Evolutionary conservation across 2,888 invertebrate species (phyloP), one percentile per base, ranked within the genome.

Genomic region (Allophyes oxyacanthae): DNA sequence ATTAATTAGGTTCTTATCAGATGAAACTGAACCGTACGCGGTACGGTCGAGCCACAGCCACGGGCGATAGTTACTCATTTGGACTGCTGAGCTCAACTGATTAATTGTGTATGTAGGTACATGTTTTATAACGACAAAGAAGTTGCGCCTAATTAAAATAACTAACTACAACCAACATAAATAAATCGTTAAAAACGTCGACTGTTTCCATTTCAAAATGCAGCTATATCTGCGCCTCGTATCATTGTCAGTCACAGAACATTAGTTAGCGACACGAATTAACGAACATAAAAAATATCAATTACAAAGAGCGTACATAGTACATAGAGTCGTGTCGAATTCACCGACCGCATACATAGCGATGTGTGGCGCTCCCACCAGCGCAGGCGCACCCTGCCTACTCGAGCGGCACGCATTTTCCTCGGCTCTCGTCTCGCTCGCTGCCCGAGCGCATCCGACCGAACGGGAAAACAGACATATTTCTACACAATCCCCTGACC

Each of bases 361-460:
- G 33, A 13, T 36, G 50, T 48, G 51, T 56, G 62, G 59, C 63
- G 57, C 40, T 55, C 61, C 54, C 53, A 50, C 52, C 68, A 58
- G 37, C 49, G 62, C 68, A 53, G 53, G 70, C 60, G 61, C 62
- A 54, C 70, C 77, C 82, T 77, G 70, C 78, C 82, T 75, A 81
- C 83, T 82, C 78, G 79, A 81, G 76, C 82, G 81, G 70, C 77
- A 77, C 78, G 72, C 81, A 83, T 85, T 85, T 87, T 84, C 87
- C 85, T 83, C 84, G 82, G 83, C 84, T 78, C 85, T 87, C 86
- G 88, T 91, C 91, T 83, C 89, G 86, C 90, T 74, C 83, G 71
- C 84, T 72, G 88, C 82, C 88, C 91, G 88, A 85, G 91, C 88
- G 93, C 89, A 92, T 78, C 92, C 87, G 89, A 92, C 89, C 93